Conservation (phyloP, 2,113 vertebrate species). For the Okapia johnstoni region DNA sequence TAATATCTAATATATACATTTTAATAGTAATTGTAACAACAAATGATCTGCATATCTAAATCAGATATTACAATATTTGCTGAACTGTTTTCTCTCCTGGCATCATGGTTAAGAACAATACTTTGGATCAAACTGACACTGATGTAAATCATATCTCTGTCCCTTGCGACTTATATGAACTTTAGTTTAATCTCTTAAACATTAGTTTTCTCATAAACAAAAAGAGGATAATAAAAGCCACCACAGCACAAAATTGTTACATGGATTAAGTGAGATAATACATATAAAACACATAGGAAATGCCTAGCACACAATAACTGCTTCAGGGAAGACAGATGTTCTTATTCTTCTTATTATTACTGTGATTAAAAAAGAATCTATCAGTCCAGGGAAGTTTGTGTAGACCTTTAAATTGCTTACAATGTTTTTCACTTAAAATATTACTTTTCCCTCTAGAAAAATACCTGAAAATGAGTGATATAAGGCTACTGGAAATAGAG, state of each 20-base stretch:
- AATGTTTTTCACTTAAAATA: not conserved
- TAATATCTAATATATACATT: not conserved
- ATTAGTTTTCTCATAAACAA: not conserved
- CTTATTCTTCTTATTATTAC: not conserved
- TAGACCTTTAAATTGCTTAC: not conserved
- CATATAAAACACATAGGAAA: not conserved
- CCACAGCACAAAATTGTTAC: not conserved
- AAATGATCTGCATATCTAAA: not conserved
- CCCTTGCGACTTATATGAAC: not conserved
- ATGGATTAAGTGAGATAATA: not conserved
- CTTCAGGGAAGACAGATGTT: not conserved
- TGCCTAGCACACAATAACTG: not conserved
- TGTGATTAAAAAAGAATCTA: not conserved
- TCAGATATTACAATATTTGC: not conserved
- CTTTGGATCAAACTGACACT: not conserved
- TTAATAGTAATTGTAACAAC: not conserved
- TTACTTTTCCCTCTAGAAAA: not conserved
- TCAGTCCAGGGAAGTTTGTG: not conserved
- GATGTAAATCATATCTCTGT: not conserved
- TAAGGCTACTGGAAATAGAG: not conserved
- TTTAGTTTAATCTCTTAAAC: slow-evolving; percentile 24
- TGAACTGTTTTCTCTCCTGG: not conserved
- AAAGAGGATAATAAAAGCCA: not conserved
- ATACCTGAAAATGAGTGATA: not conserved
- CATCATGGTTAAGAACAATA: not conserved